A percentile compares a stretch with the other conserved stretches of the same genome.
Evolutionary conservation across 2,113 vertebrate genomes (phyloP).

Genomic region (Callospermophilus lateralis): DNA sequence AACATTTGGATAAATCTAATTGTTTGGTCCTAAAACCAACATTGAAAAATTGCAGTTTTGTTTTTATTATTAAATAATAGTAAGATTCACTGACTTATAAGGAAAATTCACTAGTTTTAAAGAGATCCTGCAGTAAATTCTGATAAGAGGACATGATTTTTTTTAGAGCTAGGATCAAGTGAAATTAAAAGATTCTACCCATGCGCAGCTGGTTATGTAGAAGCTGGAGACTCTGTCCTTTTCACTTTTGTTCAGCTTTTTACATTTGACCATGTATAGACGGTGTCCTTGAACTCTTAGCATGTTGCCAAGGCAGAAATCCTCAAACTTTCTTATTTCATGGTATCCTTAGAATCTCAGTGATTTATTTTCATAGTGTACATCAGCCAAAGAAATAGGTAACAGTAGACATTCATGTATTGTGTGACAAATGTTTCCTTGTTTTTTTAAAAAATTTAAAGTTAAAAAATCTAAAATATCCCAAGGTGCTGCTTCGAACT

Average conservation of each 20-base stretch:
- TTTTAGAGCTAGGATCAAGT: too few species aligned
- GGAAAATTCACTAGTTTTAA: not conserved
- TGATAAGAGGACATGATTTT: not conserved
- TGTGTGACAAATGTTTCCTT: not conserved
- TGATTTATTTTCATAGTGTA: not conserved
- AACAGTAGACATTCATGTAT: not conserved
- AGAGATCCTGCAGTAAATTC: not conserved
- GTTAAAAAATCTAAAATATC: not conserved
- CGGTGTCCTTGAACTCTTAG: not conserved
- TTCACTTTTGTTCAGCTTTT: not conserved
- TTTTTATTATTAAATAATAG: not conserved
- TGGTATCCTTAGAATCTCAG: not conserved
- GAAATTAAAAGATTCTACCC: not conserved
- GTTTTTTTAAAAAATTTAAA: conserved; percentile 19
- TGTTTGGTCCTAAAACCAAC: not conserved
- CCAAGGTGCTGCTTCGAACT: not conserved
- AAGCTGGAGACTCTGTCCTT: not conserved
- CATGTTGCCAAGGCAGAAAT: not conserved
- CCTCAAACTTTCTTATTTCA: not conserved
- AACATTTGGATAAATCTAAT: not conserved
- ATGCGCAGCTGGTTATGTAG: not conserved
- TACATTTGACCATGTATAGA: not conserved
- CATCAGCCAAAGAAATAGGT: not conserved
- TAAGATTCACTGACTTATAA: not conserved
- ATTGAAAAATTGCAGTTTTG: not conserved